These are phyloP conservation scores for Fregata magnificens DNA, from an alignment of 2,113 vertebrate species.

Conservation along the genomic window DNA sequence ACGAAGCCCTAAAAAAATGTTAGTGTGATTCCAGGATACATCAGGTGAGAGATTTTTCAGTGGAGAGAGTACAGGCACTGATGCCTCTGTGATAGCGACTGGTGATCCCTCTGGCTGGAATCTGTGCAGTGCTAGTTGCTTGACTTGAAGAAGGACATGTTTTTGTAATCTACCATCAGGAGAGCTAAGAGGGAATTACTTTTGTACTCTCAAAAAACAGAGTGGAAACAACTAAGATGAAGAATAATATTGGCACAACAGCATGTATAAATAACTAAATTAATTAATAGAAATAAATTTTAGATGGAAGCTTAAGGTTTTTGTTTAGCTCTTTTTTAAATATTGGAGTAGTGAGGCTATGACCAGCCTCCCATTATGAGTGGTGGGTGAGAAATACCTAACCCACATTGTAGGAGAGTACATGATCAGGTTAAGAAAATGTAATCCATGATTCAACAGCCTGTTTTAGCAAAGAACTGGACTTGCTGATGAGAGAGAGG, in stretches of 20 bases:
- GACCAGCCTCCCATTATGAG: not conserved
- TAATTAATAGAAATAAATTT: not conserved
- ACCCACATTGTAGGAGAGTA: rapidly evolving
- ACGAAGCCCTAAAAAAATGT: not conserved
- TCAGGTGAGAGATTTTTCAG: not conserved
- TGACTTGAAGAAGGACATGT: not conserved
- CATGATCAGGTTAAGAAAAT: not conserved
- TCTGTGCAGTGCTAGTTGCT: not conserved
- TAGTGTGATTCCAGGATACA: not conserved
- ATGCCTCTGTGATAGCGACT: not conserved
- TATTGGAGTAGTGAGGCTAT: not conserved
- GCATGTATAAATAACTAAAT: not conserved
- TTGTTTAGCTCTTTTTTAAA: not conserved
- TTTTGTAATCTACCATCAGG: not conserved
- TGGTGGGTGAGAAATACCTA: not conserved
- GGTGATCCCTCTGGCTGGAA: not conserved
- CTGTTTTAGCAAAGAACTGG: not conserved
- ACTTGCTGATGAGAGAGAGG: not conserved
- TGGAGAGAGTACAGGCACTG: not conserved
- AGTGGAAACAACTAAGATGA: not conserved
- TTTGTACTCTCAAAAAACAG: not conserved
- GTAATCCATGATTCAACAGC: not conserved
- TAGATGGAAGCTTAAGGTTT: not conserved
- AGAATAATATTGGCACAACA: not conserved
- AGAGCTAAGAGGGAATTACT: not conserved